Base-by-base conservation (phyloP, 2,797 vertebrate genomes). In the Microchirus variegatus region DNA sequence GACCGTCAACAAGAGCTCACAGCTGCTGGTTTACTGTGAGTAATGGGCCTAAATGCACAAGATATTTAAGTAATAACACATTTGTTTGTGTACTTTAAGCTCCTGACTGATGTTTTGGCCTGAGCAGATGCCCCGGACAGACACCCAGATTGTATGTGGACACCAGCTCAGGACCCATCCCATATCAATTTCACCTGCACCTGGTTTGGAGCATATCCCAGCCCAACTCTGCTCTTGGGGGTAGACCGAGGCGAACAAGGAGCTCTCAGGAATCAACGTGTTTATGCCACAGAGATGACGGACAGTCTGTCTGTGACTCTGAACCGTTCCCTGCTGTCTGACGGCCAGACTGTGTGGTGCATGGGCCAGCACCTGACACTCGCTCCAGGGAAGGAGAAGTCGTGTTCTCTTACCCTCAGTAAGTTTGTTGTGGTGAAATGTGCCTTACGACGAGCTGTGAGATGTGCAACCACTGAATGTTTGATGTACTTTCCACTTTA, bases 11-110 rank as follows among this genome's bases (percentile, higher is more conserved):
- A 72, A 57, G 56, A 93, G 85, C 73, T 44, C 70, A 0, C 62
- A 94, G 78, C 90, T 97, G 78, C 90, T 96, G 8, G 94, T 97
- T 13, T 97, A 96, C 87, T 89, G 95, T 96, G 86, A 83, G 95
- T 94, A 87, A 16, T 10, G n/a, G 2, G 5, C 6, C 8, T 37
- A 8, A 65, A 41, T 26, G 9, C 35, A 17, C 18, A 50, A 0
- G 0, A 41, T 17, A 18, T 48, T 22, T 35, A 14, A 46, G 9
- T 16, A 9, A 37, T 10, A 7, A 16, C 13, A n/a, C n/a, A n/a
- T 50, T 4, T 42, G 22, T 22, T 22, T 22, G 22, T 13, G 40
- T 4, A 42, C 40, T 1, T 56, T 26, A 9, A 0, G 26, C 22
- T 63, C 16, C 10, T 63, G 7, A 31, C n/a, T 36, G 41, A 5